These are phyloP conservation scores for Mustela lutreola DNA, from an alignment of 2,113 vertebrate genomes.

Conservation along the genomic window DNA sequence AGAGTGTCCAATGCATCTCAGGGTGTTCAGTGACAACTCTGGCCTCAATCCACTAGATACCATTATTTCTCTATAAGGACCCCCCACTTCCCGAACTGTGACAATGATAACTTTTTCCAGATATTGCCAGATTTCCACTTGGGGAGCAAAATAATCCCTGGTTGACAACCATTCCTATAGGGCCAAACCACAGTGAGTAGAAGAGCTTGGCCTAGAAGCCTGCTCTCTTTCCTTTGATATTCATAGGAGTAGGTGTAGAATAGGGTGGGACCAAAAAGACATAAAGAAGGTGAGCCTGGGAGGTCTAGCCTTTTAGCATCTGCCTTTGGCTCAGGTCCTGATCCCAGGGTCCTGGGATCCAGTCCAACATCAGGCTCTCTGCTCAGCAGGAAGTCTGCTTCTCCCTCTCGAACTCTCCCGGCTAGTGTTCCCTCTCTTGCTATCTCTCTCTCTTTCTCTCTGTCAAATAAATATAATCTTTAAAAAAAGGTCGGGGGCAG, in stretches of 20 bases:
- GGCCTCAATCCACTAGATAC: neutral
- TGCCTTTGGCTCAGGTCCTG: too few species aligned
- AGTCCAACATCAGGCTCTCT: too few species aligned
- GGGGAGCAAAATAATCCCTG: neutral
- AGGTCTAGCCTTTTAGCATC: too few species aligned
- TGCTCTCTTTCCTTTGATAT: neutral
- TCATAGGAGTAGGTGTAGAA: neutral
- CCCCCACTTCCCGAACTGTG: fast-evolving
- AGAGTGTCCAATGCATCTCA: neutral
- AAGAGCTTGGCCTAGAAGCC: neutral
- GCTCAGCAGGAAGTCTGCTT: too few species aligned
- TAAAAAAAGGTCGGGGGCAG: too few species aligned
- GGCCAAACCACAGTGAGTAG: neutral
- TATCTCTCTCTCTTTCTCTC: too few species aligned
- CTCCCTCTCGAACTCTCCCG: too few species aligned
- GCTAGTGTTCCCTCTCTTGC: too few species aligned
- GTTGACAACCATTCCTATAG: neutral
- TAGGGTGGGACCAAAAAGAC: neutral
- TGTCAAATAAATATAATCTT: too few species aligned
- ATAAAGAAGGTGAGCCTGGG: neutral
- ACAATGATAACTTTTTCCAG: neutral
- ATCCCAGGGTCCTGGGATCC: too few species aligned
- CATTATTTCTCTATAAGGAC: neutral
- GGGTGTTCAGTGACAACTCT: neutral
- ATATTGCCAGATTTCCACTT: neutral